phyloP scores from a whole-genome alignment of 2,888 invertebrate species.

The Apoderus coryli region DNA sequence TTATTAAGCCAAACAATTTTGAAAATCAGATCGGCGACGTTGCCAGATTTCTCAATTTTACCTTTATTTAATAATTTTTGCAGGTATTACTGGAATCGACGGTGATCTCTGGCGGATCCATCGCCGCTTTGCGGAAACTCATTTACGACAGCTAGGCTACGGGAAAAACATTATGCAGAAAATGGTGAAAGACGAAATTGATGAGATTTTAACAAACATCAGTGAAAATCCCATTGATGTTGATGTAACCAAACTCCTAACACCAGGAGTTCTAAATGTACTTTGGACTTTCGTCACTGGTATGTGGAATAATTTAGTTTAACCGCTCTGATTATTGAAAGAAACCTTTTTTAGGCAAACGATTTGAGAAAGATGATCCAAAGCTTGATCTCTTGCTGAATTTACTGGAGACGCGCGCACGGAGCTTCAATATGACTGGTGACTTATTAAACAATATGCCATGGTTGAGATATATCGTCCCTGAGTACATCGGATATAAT shows the following conservation, averaged over 20 bases:
- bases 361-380: conserved; percentile 34
- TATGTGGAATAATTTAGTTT: conserved; percentile 4
- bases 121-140: conserved; percentile 36
- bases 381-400: conserved; percentile 33
- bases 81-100: conserved; percentile 44
- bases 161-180: conserved; percentile 36
- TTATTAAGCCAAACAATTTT: too few relatives aligned
- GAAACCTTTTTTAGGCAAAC: conserved; percentile 11
- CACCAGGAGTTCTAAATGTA: conserved; percentile 47
- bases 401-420: conserved; percentile 35
- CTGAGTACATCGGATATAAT: conserved; percentile 44
- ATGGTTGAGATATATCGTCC: conserved; percentile 46
- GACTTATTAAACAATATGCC: conserved; percentile 43
- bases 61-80: too few relatives aligned
- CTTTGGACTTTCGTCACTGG: conserved; percentile 47
- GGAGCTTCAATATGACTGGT: conserved; percentile 34
- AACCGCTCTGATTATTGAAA: conserved; percentile 7
- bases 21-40: too few relatives aligned
- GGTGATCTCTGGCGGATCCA: conserved; percentile 39
- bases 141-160: conserved; percentile 37
- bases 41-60: too few relatives aligned
- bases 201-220: conserved; percentile 28
- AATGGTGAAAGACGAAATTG: conserved; percentile 37
- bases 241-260: conserved; percentile 29
- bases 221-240: conserved; percentile 19